Evolutionary conservation across 2,888 invertebrate species (phyloP).

Genomic region (Saturnia pavonia): DNA sequence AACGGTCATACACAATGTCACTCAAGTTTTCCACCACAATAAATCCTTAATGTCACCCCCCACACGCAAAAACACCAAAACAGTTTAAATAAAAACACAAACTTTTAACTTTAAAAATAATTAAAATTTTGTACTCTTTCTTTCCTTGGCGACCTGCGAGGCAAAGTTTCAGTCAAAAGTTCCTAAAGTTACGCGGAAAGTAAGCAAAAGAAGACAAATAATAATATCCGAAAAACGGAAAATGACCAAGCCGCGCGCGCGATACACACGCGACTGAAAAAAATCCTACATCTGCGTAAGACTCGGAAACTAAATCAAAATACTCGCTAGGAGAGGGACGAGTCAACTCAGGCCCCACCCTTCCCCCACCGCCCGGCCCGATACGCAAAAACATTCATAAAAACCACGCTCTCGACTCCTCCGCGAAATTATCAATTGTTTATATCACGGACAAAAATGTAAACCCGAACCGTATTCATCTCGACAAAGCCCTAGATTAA

Average conservation of each 20-base stretch:
- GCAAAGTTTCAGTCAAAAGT: conserved; percentile 47
- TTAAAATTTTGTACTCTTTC: conserved; percentile 42
- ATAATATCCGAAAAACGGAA: conserved; percentile 48
- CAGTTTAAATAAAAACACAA: conserved; percentile 39
- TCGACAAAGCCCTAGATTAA: conserved; percentile 63
- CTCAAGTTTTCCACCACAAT: conserved; percentile 39
- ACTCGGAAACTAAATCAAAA: conserved; percentile 81
- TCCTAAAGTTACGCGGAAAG: conserved; percentile 59
- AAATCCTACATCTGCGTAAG: conserved; percentile 80
- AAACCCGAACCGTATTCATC: conserved; percentile 58
- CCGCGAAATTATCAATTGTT: conserved; percentile 78
- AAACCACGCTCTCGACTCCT: conserved; percentile 72
- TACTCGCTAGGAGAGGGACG: conserved; percentile 80
- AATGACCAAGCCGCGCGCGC: conserved; percentile 71
- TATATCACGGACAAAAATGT: conserved; percentile 69
- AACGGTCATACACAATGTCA: conserved; percentile 49
- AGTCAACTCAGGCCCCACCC: conserved; percentile 76
- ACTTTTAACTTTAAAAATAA: conserved; percentile 46
- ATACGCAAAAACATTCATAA: conserved; percentile 80
- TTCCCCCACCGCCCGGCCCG: conserved; percentile 66
- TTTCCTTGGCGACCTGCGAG: conserved; percentile 53
- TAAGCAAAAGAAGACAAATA: conserved; percentile 40
- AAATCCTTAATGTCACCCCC: conserved; percentile 57
- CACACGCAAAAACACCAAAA: conserved; percentile 43
- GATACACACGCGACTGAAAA: conserved; percentile 79